Conservation (phyloP, 2,888 invertebrate species). For the Amiota mariae region DNA sequence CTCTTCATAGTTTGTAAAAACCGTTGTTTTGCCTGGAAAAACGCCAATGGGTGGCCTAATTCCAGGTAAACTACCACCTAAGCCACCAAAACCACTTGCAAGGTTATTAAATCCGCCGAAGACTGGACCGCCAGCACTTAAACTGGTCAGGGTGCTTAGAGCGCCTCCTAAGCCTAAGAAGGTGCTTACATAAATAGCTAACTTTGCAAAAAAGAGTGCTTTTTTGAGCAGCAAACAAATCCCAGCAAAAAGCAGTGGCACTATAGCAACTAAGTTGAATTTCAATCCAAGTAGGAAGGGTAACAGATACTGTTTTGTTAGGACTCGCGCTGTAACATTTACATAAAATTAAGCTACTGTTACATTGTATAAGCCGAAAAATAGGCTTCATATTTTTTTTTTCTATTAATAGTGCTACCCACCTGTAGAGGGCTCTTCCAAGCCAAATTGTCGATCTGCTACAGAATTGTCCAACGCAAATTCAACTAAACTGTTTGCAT, state of each 20-base stretch:
- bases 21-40: constrained; percentile 63
- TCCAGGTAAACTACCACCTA: constrained; percentile 41
- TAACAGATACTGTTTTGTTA: constrained; percentile 82
- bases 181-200: constrained; percentile 82
- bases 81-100: constrained; percentile 45
- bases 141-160: constrained; percentile 58
- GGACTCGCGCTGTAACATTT: constrained; percentile 79
- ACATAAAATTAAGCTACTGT: too few relatives aligned
- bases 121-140: constrained; percentile 53
- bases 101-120: constrained; percentile 36
- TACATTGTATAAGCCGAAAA: constrained; percentile 26
- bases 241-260: constrained; percentile 83
- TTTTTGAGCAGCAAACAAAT: constrained; percentile 84
- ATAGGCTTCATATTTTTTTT: constrained; percentile 33
- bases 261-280: constrained; percentile 83
- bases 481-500: constrained; percentile 82
- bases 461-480: constrained; percentile 80
- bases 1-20: constrained; percentile 60
- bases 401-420: constrained; percentile 27
- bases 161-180: constrained; percentile 78
- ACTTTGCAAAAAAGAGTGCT: constrained; percentile 82
- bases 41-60: constrained; percentile 55
- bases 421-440: constrained; percentile 70
- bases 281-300: constrained; percentile 87
- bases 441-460: constrained; percentile 74